A percentile compares a stretch with the other conserved stretches of the same genome.
These are phyloP conservation scores for Spermophilus dauricus DNA, from an alignment of 2,113 vertebrate species.

Conservation along the genomic window DNA sequence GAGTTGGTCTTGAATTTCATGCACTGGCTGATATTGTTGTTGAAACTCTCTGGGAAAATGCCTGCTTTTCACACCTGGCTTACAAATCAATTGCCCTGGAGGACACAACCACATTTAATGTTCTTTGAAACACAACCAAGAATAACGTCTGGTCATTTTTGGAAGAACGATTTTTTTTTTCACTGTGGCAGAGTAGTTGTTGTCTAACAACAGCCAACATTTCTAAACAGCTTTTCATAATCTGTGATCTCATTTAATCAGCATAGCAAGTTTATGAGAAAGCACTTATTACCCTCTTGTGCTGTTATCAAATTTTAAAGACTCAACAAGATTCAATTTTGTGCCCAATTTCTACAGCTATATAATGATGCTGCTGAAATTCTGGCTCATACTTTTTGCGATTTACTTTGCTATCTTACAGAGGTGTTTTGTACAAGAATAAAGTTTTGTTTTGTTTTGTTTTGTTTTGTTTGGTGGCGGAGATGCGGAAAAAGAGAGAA, in stretches of 20 bases:
- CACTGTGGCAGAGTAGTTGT: neutral
- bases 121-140: slow-evolving; percentile 67
- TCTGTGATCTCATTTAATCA: slow-evolving; percentile 58
- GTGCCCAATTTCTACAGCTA: neutral
- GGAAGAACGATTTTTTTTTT: slow-evolving; percentile 59
- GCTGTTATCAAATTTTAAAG: slow-evolving; percentile 58
- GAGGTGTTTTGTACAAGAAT: neutral
- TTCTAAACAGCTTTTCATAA: slow-evolving; percentile 65
- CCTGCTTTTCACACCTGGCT: slow-evolving; percentile 60
- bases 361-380: neutral
- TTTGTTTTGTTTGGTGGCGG: no score
- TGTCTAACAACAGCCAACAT: slow-evolving; percentile 25
- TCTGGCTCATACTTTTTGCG: neutral
- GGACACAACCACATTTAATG: slow-evolving; percentile 7
- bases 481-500: no score
- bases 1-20: slow-evolving; percentile 27
- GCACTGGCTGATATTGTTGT: slow-evolving; percentile 13
- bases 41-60: slow-evolving; percentile 35
- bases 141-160: slow-evolving; percentile 65
- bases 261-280: slow-evolving; percentile 19
- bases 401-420: neutral
- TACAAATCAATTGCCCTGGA: slow-evolving; percentile 47
- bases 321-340: slow-evolving; percentile 31
- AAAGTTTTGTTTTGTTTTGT: neutral
- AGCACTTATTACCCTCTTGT: slow-evolving; percentile 8